Conservation (phyloP, 2,797 vertebrate genomes). For the Mastacembelus armatus region DNA sequence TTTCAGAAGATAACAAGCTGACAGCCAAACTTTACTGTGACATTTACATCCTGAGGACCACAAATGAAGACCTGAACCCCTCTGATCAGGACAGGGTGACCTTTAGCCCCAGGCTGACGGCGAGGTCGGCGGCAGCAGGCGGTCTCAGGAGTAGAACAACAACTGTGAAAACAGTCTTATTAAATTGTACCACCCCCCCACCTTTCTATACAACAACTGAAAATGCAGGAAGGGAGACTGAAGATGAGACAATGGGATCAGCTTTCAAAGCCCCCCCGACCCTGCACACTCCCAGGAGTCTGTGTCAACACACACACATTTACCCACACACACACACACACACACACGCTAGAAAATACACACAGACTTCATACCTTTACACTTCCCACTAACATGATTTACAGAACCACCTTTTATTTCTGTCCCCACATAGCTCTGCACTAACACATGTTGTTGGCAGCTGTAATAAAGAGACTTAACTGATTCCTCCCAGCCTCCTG, state of each 20-base stretch:
- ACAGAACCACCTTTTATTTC: too few relatives aligned
- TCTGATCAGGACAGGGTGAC: constrained; percentile 10
- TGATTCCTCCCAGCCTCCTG: too few relatives aligned
- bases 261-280: constrained; percentile 43
- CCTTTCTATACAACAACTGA: constrained; percentile 45
- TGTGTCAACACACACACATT: too few relatives aligned
- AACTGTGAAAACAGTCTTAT: constrained; percentile 70
- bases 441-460: too few relatives aligned
- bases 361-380: too few relatives aligned
- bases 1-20: too few relatives aligned
- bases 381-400: too few relatives aligned
- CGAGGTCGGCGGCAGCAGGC: constrained; percentile 2
- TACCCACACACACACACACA: too few relatives aligned
- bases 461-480: too few relatives aligned
- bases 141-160: constrained; percentile 38
- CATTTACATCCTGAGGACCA: not conserved
- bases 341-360: not conserved
- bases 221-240: constrained; percentile 36
- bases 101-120: constrained; percentile 4
- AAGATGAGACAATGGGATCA: constrained; percentile 66
- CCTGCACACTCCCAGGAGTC: constrained; percentile 28
- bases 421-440: too few relatives aligned
- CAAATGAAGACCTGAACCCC: not conserved
- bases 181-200: constrained; percentile 23
- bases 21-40: too few relatives aligned